Conservation (phyloP, 2,888 invertebrate genomes). For the Altica lythri region DNA sequence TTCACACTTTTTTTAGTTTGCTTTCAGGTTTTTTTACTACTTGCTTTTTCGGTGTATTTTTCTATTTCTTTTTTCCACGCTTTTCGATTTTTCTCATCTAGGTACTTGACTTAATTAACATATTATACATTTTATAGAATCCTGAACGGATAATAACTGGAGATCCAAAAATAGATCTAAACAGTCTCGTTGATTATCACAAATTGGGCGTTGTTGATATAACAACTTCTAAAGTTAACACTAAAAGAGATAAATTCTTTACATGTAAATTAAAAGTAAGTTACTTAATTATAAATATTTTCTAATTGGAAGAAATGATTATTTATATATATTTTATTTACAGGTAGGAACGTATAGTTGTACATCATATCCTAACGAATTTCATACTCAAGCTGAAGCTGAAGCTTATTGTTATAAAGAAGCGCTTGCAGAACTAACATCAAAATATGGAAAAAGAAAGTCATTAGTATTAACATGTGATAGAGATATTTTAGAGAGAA, state of each 20-base stretch:
- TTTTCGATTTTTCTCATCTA: too few relatives aligned
- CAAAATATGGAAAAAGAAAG: constrained; percentile 45
- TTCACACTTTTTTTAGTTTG: too few relatives aligned
- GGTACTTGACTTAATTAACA: too few relatives aligned
- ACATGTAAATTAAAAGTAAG: constrained; percentile 50
- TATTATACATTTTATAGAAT: constrained; percentile 24
- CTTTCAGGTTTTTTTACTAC: too few relatives aligned
- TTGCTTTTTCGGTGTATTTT: too few relatives aligned
- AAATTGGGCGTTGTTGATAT: constrained; percentile 46
- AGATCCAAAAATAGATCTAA: constrained; percentile 46
- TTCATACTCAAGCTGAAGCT: constrained; percentile 51
- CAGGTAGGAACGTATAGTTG: too few relatives aligned
- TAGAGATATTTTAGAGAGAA: constrained; percentile 49
- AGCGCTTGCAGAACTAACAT: constrained; percentile 53
- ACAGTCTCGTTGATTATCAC: constrained; percentile 43
- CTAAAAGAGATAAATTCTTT: constrained; percentile 35
- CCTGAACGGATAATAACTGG: constrained; percentile 41
- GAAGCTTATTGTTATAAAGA: constrained; percentile 54
- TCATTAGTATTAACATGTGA: constrained; percentile 45
- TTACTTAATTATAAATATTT: not conserved
- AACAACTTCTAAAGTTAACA: constrained; percentile 26
- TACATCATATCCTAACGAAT: constrained; percentile 59
- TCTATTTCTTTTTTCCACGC: too few relatives aligned
- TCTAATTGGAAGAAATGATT: too few relatives aligned
- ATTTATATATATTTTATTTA: too few relatives aligned